These are phyloP conservation scores for Buphagus erythrorhynchus DNA, from an alignment of 2,797 vertebrate genomes.

Conservation along the genomic window DNA sequence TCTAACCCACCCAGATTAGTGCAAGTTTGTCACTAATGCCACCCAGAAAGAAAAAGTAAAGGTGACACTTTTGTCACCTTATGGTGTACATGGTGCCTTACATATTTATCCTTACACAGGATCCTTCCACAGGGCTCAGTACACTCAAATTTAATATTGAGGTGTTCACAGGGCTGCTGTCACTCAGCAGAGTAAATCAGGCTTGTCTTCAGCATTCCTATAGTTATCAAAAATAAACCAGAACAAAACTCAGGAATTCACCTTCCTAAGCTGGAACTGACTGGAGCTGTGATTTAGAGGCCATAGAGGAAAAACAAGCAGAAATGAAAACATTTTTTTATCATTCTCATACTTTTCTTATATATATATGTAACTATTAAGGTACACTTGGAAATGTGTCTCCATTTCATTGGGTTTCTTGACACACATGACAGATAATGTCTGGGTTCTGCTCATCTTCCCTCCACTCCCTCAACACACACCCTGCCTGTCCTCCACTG, in stretches of 20 bases:
- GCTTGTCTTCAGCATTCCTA: background rate
- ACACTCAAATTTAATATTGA: background rate
- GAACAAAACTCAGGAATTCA: background rate
- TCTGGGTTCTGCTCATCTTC: background rate
- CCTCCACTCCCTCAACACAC: background rate
- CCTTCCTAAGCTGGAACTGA: accelerated
- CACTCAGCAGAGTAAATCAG: background rate
- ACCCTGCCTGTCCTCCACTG: background rate
- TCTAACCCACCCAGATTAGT: background rate
- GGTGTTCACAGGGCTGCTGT: background rate
- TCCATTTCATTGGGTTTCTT: background rate
- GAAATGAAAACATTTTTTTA: background rate
- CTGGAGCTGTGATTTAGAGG: background rate
- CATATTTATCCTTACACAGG: background rate
- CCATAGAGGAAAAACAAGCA: accelerated
- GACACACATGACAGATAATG: background rate
- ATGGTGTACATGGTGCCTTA: accelerated
- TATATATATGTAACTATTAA: background rate
- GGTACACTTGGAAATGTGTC: background rate
- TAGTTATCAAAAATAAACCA: accelerated
- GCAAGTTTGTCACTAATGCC: background rate
- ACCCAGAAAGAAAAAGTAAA: background rate
- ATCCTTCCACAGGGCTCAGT: background rate
- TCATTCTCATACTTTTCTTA: background rate
- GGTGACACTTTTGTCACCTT: too few relatives aligned